Percentiles rank a stretch among this genome's conserved stretches.
These are phyloP conservation scores for Venusia cambrica DNA, from an alignment of 2,888 invertebrate species.

Conservation along the genomic window DNA sequence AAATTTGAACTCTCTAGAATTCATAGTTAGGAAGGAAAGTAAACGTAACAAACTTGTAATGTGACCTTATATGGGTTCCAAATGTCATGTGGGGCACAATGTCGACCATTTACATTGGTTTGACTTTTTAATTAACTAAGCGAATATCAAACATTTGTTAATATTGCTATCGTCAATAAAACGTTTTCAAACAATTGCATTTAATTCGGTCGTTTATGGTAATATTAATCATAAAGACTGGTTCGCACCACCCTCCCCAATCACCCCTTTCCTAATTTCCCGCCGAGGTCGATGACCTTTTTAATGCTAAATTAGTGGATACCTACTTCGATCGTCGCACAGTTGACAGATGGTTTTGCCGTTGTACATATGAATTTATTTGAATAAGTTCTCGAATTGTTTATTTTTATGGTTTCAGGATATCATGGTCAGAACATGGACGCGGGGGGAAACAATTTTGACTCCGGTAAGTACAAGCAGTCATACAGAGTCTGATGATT, in stretches of 20 bases:
- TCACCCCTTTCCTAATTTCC: slow-evolving; percentile 1
- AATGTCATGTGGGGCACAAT: no score
- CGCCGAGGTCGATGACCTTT: slow-evolving; percentile 19
- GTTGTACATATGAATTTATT: slow-evolving; percentile 4
- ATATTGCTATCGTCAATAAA: slow-evolving; percentile 21
- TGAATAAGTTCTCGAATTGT: no score
- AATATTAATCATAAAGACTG: slow-evolving; percentile 23
- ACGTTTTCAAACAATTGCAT: slow-evolving; percentile 18
- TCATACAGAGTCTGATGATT: no score
- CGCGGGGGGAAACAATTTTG: slow-evolving; percentile 89
- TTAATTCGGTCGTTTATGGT: slow-evolving; percentile 22
- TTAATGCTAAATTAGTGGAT: slow-evolving; percentile 16
- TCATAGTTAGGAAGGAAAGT: no score
- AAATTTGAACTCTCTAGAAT: no score
- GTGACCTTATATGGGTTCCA: no score
- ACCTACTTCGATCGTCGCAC: no score
- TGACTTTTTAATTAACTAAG: no score
- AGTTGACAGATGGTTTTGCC: slow-evolving; percentile 17
- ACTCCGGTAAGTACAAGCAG: slow-evolving; percentile 83
- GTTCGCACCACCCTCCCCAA: slow-evolving; percentile 5
- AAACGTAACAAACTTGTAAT: no score
- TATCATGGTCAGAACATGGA: slow-evolving; percentile 92
- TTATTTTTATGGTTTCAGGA: slow-evolving; percentile 77
- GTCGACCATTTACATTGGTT: no score
- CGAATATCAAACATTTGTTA: no score